Evolutionary conservation across 2,888 invertebrate species (phyloP).

Genomic region (Actias luna): DNA sequence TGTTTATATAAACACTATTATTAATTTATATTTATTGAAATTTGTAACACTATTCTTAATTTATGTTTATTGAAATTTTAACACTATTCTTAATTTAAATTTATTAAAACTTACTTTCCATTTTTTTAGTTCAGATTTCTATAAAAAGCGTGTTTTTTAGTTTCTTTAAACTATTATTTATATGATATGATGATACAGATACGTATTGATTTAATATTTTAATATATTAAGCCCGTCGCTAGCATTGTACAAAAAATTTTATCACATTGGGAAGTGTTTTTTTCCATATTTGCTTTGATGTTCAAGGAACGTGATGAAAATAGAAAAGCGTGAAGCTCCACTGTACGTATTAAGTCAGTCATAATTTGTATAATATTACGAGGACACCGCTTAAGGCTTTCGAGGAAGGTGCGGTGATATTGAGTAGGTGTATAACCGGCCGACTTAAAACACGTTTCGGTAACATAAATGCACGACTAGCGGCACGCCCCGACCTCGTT

Average conservation of each 20-base stretch:
- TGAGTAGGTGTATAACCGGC: not conserved
- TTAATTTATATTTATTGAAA: too few species aligned
- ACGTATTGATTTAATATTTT: too few species aligned
- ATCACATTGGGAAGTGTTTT: not conserved
- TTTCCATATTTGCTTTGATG: not conserved
- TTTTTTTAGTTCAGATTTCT: too few species aligned
- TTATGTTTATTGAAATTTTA: too few species aligned
- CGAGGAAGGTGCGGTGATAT: not conserved
- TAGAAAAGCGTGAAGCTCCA: not conserved
- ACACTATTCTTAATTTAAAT: too few species aligned
- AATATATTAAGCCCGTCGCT: not conserved
- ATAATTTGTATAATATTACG: conserved; percentile 1
- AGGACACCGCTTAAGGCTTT: not conserved
- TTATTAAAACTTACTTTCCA: too few species aligned
- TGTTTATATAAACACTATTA: too few species aligned
- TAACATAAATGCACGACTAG: not conserved
- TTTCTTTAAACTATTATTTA: too few species aligned
- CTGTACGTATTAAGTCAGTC: not conserved
- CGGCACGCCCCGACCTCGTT: too few species aligned
- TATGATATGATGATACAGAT: too few species aligned
- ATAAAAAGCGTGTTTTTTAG: too few species aligned
- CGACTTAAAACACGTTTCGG: not conserved
- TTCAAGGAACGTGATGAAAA: not conserved
- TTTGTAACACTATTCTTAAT: too few species aligned
- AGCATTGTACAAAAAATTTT: not conserved